Conservation (phyloP, 1,140 invertebrate genomes). For the Procambarus virginalis region DNA sequence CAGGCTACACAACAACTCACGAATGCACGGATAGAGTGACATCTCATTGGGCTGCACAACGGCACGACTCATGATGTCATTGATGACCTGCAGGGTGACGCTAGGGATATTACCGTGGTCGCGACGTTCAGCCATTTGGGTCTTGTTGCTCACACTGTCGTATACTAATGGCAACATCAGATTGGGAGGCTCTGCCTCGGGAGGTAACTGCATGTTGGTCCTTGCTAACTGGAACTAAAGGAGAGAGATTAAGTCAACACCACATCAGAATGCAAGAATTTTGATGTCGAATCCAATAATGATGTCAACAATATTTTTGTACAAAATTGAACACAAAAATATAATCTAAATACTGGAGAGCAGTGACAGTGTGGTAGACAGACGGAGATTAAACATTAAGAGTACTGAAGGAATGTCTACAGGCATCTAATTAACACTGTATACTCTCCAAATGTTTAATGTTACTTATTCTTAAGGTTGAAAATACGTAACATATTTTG, state of each 20-base stretch:
- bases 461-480: no score
- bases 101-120: conserved; percentile 73
- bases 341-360: no score
- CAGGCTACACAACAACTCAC: conserved; percentile 60
- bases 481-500: no score
- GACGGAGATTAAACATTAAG: no score
- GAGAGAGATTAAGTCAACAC: conserved; percentile 39
- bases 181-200: conserved; percentile 83
- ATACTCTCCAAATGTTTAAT: no score
- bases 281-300: background rate
- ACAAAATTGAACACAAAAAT: background rate
- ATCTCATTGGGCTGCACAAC: conserved; percentile 53
- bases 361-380: no score
- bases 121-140: conserved; percentile 88
- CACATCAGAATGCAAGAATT: conserved; percentile 33
- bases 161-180: conserved; percentile 91
- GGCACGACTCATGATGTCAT: conserved; percentile 66
- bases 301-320: background rate
- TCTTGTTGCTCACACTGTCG: conserved; percentile 88
- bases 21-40: conserved; percentile 60
- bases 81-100: conserved; percentile 63
- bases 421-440: no score
- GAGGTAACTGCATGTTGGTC: conserved; percentile 79
- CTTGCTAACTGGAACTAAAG: conserved; percentile 88
- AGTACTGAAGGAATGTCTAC: no score